Percentiles rank a stretch among this genome's conserved stretches.
Conservation (phyloP, 2,113 vertebrate species). For the Oryzias celebensis region DNA sequence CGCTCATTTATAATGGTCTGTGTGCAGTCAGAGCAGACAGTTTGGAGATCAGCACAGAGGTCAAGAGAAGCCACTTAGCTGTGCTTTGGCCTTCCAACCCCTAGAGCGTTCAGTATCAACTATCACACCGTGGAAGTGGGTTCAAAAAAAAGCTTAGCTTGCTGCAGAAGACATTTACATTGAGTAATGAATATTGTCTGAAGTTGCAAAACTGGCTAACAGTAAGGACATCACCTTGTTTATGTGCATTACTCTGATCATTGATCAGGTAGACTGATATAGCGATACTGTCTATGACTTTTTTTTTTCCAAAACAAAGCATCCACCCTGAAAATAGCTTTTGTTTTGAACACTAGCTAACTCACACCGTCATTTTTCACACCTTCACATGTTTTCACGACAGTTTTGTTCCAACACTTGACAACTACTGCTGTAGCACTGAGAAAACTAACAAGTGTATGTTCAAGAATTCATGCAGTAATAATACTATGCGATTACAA, state of each 20-base stretch:
- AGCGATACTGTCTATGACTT: conserved; percentile 17
- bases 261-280: conserved; percentile 38
- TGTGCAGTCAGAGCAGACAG: conserved; percentile 56
- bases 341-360: conserved; percentile 25
- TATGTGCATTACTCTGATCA: conserved; percentile 32
- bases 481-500: too few relatives aligned
- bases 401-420: not conserved
- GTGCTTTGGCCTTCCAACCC: conserved; percentile 65
- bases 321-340: conserved; percentile 20
- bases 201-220: conserved; percentile 50
- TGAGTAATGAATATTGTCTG: conserved; percentile 39
- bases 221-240: conserved; percentile 39
- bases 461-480: too few relatives aligned
- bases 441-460: too few relatives aligned
- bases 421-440: too few relatives aligned
- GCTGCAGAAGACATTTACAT: conserved; percentile 38
- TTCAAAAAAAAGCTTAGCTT: conserved; percentile 42
- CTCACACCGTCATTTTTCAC: conserved; percentile 8
- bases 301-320: conserved; percentile 38
- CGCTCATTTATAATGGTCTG: conserved; percentile 31
- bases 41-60: conserved; percentile 66
- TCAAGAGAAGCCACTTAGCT: conserved; percentile 77
- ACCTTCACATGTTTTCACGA: not conserved
- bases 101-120: conserved; percentile 59
- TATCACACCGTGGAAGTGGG: conserved; percentile 53